These are phyloP conservation scores for Tinamus major DNA, from an alignment of 2,797 vertebrate genomes.

Conservation along the genomic window DNA sequence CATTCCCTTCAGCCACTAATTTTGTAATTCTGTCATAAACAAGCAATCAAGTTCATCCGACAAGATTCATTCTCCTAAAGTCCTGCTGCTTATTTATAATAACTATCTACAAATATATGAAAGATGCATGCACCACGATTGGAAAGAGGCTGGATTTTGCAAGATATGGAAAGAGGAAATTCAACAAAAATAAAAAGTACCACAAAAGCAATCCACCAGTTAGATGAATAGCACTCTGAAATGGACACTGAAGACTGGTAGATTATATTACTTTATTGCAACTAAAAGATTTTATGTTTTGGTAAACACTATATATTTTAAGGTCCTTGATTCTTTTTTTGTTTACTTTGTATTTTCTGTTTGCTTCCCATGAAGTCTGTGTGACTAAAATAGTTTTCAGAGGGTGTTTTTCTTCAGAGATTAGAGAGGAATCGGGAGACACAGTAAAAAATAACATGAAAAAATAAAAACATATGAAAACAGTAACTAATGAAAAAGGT, in stretches of 20 bases:
- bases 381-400: background rate
- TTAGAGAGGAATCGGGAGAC: background rate
- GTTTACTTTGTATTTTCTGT: background rate
- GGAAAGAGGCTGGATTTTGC: background rate
- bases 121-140: background rate
- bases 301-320: background rate
- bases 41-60: conserved; percentile 79
- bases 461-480: background rate
- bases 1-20: conserved; percentile 79
- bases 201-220: background rate
- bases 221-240: background rate
- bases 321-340: background rate
- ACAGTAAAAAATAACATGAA: background rate
- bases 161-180: background rate
- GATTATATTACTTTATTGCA: background rate
- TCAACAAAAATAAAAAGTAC: background rate
- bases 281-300: background rate
- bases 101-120: conserved; percentile 42
- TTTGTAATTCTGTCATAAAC: conserved; percentile 71
- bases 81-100: conserved; percentile 75
- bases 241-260: background rate
- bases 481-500: background rate
- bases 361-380: background rate
- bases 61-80: conserved; percentile 77
- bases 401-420: background rate